Conservation (phyloP, 2,888 invertebrate species). For the Zele albiditarsus region DNA sequence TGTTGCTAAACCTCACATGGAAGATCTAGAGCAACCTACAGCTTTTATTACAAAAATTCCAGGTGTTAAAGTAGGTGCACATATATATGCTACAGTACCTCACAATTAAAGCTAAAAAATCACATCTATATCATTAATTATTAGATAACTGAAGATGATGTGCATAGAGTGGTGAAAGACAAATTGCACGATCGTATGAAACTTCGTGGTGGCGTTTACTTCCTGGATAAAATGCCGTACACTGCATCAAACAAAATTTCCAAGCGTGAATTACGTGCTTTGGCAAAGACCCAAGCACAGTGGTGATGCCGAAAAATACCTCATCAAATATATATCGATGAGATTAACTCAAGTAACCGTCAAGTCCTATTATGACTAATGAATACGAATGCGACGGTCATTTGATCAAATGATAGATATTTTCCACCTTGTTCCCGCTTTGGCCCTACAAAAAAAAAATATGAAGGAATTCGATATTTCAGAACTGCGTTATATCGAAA, state of each 20-base stretch:
- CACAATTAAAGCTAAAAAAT: background rate
- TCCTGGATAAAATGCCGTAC: constrained; percentile 60
- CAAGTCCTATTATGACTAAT: too few species aligned
- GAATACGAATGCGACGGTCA: too few species aligned
- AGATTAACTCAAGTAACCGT: too few species aligned
- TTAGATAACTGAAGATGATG: constrained; percentile 62
- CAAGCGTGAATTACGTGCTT: constrained; percentile 54
- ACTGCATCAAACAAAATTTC: constrained; percentile 57
- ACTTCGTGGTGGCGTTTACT: constrained; percentile 63
- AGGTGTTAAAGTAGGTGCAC: constrained; percentile 52
- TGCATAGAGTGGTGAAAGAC: constrained; percentile 55
- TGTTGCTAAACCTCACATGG: constrained; percentile 57
- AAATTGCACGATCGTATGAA: constrained; percentile 55
- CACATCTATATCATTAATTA: background rate
- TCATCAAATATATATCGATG: too few species aligned
- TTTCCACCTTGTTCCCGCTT: too few species aligned
- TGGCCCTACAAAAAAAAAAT: too few species aligned
- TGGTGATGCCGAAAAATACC: background rate
- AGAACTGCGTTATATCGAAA: too few species aligned
- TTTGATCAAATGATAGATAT: too few species aligned
- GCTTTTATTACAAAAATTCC: constrained; percentile 60
- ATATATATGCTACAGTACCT: background rate
- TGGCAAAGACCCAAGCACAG: constrained; percentile 48
- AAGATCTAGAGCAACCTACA: constrained; percentile 62
- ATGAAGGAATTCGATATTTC: too few species aligned